A percentile compares a stretch with the other conserved stretches of the same genome.
Conservation (phyloP, 1,140 invertebrate genomes). For the Cyclina sinensis region DNA sequence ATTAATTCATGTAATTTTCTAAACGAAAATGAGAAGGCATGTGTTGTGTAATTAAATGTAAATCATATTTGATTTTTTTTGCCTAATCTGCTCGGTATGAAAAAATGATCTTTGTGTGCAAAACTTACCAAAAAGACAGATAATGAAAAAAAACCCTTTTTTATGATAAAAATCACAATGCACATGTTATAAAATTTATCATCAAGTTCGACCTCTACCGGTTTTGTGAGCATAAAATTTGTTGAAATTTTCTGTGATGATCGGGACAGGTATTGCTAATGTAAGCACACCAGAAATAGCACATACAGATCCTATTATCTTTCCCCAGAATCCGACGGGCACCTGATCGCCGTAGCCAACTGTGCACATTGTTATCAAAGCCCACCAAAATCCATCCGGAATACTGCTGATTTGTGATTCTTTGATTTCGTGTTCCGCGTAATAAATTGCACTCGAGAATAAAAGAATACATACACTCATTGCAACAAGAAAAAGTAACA, state of each 20-base stretch:
- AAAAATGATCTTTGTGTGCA: no score
- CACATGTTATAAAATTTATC: neutral
- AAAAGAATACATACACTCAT: conserved; percentile 85
- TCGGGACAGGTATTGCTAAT: conserved; percentile 98
- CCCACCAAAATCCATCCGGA: conserved; percentile 99
- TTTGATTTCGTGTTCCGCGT: conserved; percentile 82
- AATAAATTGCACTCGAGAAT: conserved; percentile 86
- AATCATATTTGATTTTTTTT: no score
- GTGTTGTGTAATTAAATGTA: no score
- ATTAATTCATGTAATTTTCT: no score
- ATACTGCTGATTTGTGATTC: conserved; percentile 91
- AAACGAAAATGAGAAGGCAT: no score
- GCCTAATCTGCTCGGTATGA: no score
- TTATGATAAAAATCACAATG: conserved; percentile 1
- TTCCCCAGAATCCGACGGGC: conserved; percentile 89
- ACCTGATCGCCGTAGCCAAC: conserved; percentile 95
- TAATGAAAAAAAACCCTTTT: no score
- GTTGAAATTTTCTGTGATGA: conserved; percentile 99
- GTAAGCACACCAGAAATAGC: conserved; percentile 98
- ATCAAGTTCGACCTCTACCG: conserved; percentile 78
- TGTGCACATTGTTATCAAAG: conserved; percentile 99
- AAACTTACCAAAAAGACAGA: no score
- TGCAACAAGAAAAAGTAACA: conserved; percentile 85
- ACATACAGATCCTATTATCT: conserved; percentile 98
- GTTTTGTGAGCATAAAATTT: conserved; percentile 96